These are phyloP conservation scores for Anodontia alba DNA, from an alignment of 2,888 invertebrate species.

Conservation along the genomic window DNA sequence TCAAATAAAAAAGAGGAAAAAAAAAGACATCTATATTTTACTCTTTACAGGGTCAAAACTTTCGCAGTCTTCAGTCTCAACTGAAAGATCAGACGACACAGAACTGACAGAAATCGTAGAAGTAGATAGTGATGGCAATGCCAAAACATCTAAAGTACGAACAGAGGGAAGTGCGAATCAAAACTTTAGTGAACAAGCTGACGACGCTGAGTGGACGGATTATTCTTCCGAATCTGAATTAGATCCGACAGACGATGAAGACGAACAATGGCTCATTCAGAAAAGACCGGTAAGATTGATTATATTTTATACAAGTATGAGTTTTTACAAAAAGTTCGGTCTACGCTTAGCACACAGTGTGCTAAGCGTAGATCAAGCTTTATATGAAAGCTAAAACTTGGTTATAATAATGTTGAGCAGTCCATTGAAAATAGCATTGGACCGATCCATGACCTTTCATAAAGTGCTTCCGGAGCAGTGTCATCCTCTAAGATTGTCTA, in stretches of 20 bases:
- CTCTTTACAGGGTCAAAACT: not conserved
- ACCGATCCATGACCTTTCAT: too few relatives aligned
- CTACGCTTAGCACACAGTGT: too few relatives aligned
- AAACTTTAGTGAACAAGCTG: not conserved
- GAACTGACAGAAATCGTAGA: slow-evolving; percentile 53
- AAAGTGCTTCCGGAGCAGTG: too few relatives aligned
- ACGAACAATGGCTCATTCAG: not conserved
- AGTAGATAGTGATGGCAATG: slow-evolving; percentile 29
- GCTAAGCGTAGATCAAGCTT: too few relatives aligned
- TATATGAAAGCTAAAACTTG: too few relatives aligned
- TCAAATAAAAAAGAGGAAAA: too few relatives aligned
- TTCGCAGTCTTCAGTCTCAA: not conserved
- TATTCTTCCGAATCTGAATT: slow-evolving; percentile 32
- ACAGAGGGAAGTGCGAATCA: slow-evolving; percentile 26
- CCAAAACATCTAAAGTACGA: slow-evolving; percentile 14
- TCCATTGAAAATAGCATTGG: not conserved
- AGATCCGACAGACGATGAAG: slow-evolving; percentile 47
- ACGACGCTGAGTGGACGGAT: slow-evolving; percentile 18
- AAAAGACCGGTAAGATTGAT: not conserved
- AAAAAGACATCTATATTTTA: too few relatives aligned
- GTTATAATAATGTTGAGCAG: too few relatives aligned
- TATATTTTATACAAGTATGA: not conserved
- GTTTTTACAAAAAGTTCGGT: too few relatives aligned
- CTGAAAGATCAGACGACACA: not conserved
- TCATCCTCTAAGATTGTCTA: too few relatives aligned